Base-by-base conservation (phyloP, 1,140 invertebrate genomes). In the Drosophila mayri region DNA sequence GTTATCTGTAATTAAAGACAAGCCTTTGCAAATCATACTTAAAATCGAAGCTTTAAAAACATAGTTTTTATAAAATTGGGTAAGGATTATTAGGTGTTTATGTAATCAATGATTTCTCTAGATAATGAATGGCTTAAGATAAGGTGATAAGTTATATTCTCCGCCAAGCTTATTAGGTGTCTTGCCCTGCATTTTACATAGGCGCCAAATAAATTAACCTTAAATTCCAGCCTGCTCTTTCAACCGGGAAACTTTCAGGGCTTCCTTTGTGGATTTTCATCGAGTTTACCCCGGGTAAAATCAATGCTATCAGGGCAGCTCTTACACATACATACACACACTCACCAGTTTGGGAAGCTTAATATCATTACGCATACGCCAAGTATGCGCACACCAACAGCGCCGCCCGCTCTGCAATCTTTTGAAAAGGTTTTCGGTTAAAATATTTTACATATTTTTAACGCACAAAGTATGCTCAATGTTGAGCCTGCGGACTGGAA, bases 371-470 rank as follows among this genome's bases (percentile, higher is more conserved):
- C 67, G 38, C 72, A 83, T 83, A 73, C 72, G 66, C 58, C 58
- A 55, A 43, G 61, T 63, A 32, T 30, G 55, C 63, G 46, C 54
- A 78, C 60, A 84, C 62, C 50, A 55, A 70, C 73, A 76, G 44
- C 47, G 32, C 40, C 62, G 60, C 54, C 28, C 28, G 37, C 62
- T 54, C 85, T 71, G 66, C 74, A 90, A 90, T 90, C 85, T 90
- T 81, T 81, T 85, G 64, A 90, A 88, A 88, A 83, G 78, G 79
- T 85, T 83, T 81, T 90, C 58, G 81, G 78, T 73, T 79, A 85
- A 88, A 90, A 90, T 90, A 85, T 79, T 90, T 90, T 90, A 66
- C 85, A 90, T 90, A 90, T 85, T 88, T 90, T 90, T 71, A 71
- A 79, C 76, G 66, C 76, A 65, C 59, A 79, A 73, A 73, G 74